Base-by-base conservation (phyloP, 2,797 vertebrate species). In the Halcyon smyrnensis region DNA sequence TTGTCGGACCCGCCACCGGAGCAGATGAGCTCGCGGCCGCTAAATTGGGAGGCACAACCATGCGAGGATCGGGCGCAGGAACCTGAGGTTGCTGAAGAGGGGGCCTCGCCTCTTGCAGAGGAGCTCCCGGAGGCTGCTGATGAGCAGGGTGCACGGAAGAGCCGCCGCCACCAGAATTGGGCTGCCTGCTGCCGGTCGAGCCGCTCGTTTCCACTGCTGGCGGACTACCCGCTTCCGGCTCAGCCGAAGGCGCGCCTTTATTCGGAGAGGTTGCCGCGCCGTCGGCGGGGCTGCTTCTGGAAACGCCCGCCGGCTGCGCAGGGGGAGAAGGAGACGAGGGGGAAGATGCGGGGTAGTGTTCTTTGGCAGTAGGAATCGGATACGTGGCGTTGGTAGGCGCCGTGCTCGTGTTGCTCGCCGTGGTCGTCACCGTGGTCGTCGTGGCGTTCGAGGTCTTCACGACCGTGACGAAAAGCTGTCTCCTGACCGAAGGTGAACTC, bases 401-500 rank as follows among this genome's bases (percentile, higher is more conserved):
- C n/a, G 98, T 98, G 97, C 97, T 97, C 15, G 98, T 97, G 98
- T 98, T 98, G 93, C 98, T 98, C 11, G 98, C 98, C 54, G 98
- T 98, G 85, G 98, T 98, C 4, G 98, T 98, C 94, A 98, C 97
- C 7, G 98, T 98, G 84, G 98, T 98, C 1, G 98, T 98, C 1
- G 98, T 98, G 94, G 98, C 97, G 4, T 98, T 98, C 8, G 98
- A 98, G 12, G 98, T 98, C 97, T 98, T 98, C 83, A 98, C 98
- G n/a, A 98, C 98, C 1, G 98, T 98, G 93, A 98, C 98, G 2
- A 98, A 98, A 39, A 98, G 98, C 97, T 98, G 98, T 96, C 98
- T 98, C 96, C 98, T 95, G 80, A 98, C 98, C 0, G 98, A 98
- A 82, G 98, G 98, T 70, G 98, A 98, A 84, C 97, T 97, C 11